phyloP scores from a whole-genome alignment of 53 echinoderm and acorn worm species.

The Zoroaster sp. region DNA sequence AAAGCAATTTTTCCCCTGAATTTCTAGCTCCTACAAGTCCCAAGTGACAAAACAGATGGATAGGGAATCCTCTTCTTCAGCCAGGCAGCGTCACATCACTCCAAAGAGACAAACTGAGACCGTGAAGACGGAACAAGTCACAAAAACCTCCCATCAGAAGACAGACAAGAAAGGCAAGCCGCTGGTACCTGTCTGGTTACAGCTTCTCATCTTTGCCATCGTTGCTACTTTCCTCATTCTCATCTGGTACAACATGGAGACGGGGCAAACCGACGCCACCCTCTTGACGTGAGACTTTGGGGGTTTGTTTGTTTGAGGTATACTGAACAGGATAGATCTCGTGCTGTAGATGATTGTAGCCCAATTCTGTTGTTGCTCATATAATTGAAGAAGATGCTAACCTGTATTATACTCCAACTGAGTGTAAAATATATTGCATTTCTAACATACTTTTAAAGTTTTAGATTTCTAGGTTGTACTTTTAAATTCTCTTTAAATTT shows the following conservation, averaged over 20 bases:
- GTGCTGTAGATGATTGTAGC: no score
- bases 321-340: no score
- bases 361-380: no score
- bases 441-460: neutral
- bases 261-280: neutral
- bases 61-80: neutral
- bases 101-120: neutral
- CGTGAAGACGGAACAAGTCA: neutral
- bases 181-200: slow-evolving; percentile 59
- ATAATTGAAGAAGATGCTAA: neutral
- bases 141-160: neutral
- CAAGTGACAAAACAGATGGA: neutral
- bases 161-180: slow-evolving; percentile 8
- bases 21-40: slow-evolving; percentile 2
- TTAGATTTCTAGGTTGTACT: neutral
- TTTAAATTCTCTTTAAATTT: neutral
- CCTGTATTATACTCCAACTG: neutral
- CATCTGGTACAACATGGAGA: slow-evolving; percentile 59
- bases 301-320: neutral
- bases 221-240: slow-evolving; percentile 32
- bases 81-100: slow-evolving; percentile 17
- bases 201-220: slow-evolving; percentile 63
- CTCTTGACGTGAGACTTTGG: neutral
- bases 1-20: neutral
- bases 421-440: neutral